Evolutionary conservation across 2,797 vertebrate genomes (phyloP), one percentile per base, ranked within the genome.

Genomic region (Peromyscus melanophrys): DNA sequence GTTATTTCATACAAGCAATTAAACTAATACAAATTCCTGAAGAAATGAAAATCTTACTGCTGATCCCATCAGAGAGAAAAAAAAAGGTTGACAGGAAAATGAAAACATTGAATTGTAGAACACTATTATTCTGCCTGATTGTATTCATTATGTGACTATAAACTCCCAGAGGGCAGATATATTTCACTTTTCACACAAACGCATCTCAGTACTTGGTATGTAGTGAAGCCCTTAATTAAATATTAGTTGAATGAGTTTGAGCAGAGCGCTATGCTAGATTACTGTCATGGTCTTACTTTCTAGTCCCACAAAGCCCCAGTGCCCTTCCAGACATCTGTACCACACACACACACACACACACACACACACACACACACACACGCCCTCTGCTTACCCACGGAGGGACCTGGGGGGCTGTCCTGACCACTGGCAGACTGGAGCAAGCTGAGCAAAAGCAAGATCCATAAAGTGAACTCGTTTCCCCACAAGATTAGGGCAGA

Each of bases 21-120:
- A 75, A 92, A 75, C 34, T 85, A 96, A 95, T n/a, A 49, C 34
- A 61, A 92, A 84, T 92, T 63, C 40, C 49, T 75, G 6, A 92
- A 80, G 37, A 92, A 91, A 91, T 81, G 81, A 81, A 71, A 82
- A 89, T 82, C 57, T 80, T 37, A 63, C 14, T 23, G 29, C 34
- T 86, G 49, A 88, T 37, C 34, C 6, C 61, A 7, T 59, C 87
- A 81, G 34, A 89, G 19, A 61, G 2, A 59, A 31, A 69, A 34
- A 82, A 83, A 55, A 75, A 75, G 67, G 43, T 67, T 61, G 29
- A 81, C 55, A 29, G 49, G 43, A 93, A 94, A 92, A 90, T 55
- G 23, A 75, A 95, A 49, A 86, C 71, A 37, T 6, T 87, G 71
- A 94, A 69, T 65, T 65, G 73, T 4, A 75, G 63, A 13, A 69